phyloP scores from a whole-genome alignment of 2,888 invertebrate species.

The Diaperis boleti region DNA sequence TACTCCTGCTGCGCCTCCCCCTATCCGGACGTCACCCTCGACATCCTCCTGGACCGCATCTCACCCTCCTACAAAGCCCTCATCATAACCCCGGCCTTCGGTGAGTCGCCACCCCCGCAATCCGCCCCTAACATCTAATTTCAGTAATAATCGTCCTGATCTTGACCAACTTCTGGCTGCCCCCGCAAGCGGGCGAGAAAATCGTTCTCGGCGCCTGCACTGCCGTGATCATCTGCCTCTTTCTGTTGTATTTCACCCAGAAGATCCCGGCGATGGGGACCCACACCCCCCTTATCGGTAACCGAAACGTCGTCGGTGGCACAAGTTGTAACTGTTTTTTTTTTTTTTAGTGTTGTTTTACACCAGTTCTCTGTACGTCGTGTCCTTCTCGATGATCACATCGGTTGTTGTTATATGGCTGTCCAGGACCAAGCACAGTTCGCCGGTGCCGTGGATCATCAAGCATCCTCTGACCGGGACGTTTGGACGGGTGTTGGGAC shows the following conservation, averaged over 20 bases:
- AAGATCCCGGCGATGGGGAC: conserved; percentile 70
- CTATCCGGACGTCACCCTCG: conserved; percentile 69
- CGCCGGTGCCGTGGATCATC: conserved; percentile 68
- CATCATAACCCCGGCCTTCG: conserved; percentile 73
- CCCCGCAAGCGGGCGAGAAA: conserved; percentile 76
- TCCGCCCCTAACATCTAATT: conserved; percentile 1
- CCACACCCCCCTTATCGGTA: conserved; percentile 71
- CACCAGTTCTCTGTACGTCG: conserved; percentile 69
- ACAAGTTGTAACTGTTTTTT: conserved; percentile 14
- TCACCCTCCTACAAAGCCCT: conserved; percentile 73
- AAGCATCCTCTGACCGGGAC: conserved; percentile 66
- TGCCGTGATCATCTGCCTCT: conserved; percentile 72
- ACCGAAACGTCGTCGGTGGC: conserved; percentile 33
- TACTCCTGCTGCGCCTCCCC: conserved; percentile 72
- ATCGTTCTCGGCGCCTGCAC: conserved; percentile 72
- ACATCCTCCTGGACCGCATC: conserved; percentile 68
- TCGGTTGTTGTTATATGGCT: conserved; percentile 70
- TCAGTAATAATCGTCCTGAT: conserved; percentile 73
- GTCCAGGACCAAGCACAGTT: conserved; percentile 66
- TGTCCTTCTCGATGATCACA: conserved; percentile 69
- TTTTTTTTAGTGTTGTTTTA: conserved; percentile 69
- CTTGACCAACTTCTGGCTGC: conserved; percentile 74
- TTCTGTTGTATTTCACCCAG: conserved; percentile 74
- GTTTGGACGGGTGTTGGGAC: conserved; percentile 65
- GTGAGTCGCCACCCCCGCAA: conserved; percentile 46